These are phyloP conservation scores for Drosophila pandora DNA, from an alignment of 1,140 invertebrate species.

Conservation along the genomic window DNA sequence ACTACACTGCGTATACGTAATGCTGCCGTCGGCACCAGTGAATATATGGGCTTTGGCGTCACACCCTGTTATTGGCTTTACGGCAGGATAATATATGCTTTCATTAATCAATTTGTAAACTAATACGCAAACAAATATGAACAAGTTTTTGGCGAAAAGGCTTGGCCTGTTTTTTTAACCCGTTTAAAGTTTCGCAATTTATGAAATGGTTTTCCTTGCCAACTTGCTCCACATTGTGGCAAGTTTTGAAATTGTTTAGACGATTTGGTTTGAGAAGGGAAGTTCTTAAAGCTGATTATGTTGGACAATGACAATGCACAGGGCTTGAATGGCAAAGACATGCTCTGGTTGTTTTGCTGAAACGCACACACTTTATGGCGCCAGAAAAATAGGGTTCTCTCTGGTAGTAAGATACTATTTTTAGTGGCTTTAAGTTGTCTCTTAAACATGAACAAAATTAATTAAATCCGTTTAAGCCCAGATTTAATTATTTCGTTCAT, in stretches of 20 bases:
- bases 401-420: neutral
- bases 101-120: constrained; percentile 46
- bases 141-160: constrained; percentile 24
- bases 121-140: constrained; percentile 39
- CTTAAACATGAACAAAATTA: constrained; percentile 21
- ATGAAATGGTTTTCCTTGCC: neutral
- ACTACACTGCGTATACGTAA: constrained; percentile 51
- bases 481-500: constrained; percentile 29
- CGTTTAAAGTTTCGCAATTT: neutral
- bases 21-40: constrained; percentile 1
- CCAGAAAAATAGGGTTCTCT: neutral
- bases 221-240: too few relatives aligned
- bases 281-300: constrained; percentile 14
- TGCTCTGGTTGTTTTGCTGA: neutral
- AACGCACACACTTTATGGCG: constrained; percentile 3
- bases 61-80: constrained; percentile 25
- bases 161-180: constrained; percentile 5
- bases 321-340: neutral
- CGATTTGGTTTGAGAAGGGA: neutral
- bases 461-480: constrained; percentile 18
- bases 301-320: neutral
- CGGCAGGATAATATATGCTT: constrained; percentile 24
- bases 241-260: constrained; percentile 9
- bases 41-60: neutral
- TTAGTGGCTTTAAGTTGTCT: neutral